Base-by-base conservation (phyloP, 1,140 invertebrate genomes). In the Lethrus apterus region DNA sequence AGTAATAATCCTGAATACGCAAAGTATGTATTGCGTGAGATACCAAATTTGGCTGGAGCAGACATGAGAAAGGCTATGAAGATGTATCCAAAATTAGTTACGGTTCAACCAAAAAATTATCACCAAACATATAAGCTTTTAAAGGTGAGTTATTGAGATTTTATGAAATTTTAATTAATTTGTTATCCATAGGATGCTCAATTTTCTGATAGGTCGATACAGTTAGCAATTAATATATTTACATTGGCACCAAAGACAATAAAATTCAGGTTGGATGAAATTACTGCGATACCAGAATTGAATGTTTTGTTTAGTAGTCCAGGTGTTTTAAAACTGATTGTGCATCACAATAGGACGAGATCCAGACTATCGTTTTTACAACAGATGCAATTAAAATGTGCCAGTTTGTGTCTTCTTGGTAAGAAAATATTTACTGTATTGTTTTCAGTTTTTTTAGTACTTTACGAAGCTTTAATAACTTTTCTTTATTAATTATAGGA, bases 271-370 rank as follows among this genome's bases (percentile, higher is more conserved):
- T 51, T 79, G 18, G 51, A 69, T 19, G 56, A 62, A 46, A 59
- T 77, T 19, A 59, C 65, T 51, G 49, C 50, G 8, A 65, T 59
- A 30, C 70, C 70, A 7, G 72, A 78, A 41, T 66, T 78, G 11
- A 58, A 62, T 20, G 23, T 71, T 20, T 71, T 75, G 50, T 56
- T 57, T 2, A 62, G 69, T 14, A 68, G 77, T 66, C 70, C 71
- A 19, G 62, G 67, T 51, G 68, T 78, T 46, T 56, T 80, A 5
- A 59, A 62, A 56, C 60, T 79, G 50, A 65, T 78, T 17, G 36
- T 63, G 15, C 64, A 68, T 44, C 72, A 72, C 30, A 68, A 67
- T 2, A 67, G 59, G 31, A 65, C 69, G 2, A 59, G 65, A 19
- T 55, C 66, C 21, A 67, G 76, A 41, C 31, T 78, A 2, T 35